Evolutionary conservation across 1,140 invertebrate species (phyloP).

Genomic region (Epicauta chinensis): DNA sequence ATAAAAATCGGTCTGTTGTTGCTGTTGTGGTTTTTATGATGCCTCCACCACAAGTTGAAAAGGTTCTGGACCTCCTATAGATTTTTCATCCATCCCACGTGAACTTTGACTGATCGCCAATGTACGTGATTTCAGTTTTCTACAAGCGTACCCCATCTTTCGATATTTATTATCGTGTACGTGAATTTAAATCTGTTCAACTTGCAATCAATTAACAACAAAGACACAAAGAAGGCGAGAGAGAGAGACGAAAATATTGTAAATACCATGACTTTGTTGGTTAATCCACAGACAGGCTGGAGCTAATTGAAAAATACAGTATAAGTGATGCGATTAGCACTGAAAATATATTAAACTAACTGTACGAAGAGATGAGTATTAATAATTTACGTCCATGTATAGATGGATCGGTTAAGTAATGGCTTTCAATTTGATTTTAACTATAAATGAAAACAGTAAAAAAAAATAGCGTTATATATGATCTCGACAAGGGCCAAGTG

Average conservation of each 20-base stretch:
- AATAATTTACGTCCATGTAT: conserved; percentile 12
- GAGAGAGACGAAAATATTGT: no score
- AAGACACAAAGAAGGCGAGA: no score
- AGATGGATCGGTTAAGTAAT: conserved; percentile 17
- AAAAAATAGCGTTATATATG: background rate
- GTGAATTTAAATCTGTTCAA: no score
- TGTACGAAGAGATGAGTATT: conserved; percentile 18
- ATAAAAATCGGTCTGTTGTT: no score
- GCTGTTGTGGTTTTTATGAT: no score
- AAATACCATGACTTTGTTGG: no score
- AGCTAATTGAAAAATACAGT: conserved; percentile 25
- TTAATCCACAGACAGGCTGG: no score
- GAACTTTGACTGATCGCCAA: conserved; percentile 15
- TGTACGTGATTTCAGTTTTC: conserved; percentile 8
- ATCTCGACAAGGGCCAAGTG: background rate
- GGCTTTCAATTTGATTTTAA: conserved; percentile 12
- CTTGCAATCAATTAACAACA: no score
- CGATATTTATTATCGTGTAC: no score
- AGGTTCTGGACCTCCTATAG: background rate
- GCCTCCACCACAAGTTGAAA: no score
- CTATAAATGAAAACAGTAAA: no score
- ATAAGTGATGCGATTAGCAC: conserved; percentile 25
- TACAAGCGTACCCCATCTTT: no score
- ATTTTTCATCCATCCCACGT: conserved; percentile 2
- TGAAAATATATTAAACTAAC: conserved; percentile 25